Conservation (phyloP, 2,888 invertebrate species). For the Steinernema hermaphroditum region DNA sequence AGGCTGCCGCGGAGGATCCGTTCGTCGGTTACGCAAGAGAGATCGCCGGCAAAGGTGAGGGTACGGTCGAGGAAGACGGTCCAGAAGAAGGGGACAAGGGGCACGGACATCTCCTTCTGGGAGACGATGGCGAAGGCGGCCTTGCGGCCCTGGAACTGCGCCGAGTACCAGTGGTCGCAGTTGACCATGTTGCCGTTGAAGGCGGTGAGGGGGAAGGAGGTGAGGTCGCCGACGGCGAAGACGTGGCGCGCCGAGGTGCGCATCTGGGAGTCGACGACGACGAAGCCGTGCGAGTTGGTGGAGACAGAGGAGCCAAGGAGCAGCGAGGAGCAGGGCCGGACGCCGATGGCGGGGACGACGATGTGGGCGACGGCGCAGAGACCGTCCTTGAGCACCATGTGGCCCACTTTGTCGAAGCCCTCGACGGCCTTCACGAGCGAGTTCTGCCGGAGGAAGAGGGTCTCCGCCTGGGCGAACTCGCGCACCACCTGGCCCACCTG, state of each 20-base stretch:
- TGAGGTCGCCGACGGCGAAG: conserved; percentile 37
- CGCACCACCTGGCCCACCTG: conserved; percentile 30
- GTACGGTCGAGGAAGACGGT: conserved; percentile 22
- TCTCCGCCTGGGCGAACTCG: conserved; percentile 21
- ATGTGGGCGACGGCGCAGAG: conserved; percentile 38
- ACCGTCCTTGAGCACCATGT: conserved; percentile 37
- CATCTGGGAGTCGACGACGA: conserved; percentile 37
- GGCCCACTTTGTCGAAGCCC: conserved; percentile 37
- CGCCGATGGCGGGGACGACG: conserved; percentile 37
- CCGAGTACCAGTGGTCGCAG: conserved; percentile 29
- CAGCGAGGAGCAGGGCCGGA: conserved; percentile 37
- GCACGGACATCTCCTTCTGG: neutral
- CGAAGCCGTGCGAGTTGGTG: conserved; percentile 36
- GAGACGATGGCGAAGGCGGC: neutral
- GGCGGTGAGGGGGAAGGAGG: conserved; percentile 30
- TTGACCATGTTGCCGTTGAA: conserved; percentile 8
- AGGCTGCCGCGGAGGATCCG: conserved; percentile 30
- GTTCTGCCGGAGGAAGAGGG: conserved; percentile 35
- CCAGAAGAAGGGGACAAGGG: conserved; percentile 33
- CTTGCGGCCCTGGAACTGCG: conserved; percentile 25
- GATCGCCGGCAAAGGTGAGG: conserved; percentile 32
- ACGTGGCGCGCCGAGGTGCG: conserved; percentile 33
- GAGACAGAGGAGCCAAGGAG: conserved; percentile 33
- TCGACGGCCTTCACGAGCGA: conserved; percentile 36
- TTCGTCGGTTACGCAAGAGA: conserved; percentile 23